Conservation (phyloP, 2,113 vertebrate genomes). For the Capreolus pygargus region DNA sequence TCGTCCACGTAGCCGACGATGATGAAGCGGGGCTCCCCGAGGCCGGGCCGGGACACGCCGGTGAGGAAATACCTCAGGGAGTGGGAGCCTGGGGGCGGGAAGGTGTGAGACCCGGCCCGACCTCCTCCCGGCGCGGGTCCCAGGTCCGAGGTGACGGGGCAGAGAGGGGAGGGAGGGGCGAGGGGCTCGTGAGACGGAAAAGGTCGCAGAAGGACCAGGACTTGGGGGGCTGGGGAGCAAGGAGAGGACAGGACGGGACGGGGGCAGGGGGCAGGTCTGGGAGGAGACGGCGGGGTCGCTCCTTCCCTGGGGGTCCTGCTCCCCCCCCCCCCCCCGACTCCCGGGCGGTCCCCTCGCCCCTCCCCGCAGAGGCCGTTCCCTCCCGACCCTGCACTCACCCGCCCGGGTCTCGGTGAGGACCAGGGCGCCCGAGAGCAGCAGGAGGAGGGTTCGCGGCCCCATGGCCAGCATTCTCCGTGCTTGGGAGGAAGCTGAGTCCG, state of each 20-base stretch:
- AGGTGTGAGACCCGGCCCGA: background rate
- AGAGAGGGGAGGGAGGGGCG: background rate
- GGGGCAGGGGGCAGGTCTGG: background rate
- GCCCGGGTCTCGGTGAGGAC: background rate
- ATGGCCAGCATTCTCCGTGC: accelerated
- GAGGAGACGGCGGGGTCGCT: accelerated
- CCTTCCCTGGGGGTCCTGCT: background rate
- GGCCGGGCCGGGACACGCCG: no score
- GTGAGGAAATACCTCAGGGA: no score
- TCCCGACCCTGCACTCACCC: background rate
- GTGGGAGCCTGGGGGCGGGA: no score
- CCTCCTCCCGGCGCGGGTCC: accelerated
- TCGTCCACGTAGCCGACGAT: no score
- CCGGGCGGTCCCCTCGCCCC: accelerated
- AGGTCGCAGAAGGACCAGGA: no score
- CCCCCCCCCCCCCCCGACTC: no score
- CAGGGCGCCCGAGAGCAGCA: background rate
- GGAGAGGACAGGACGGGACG: no score
- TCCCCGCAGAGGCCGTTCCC: background rate
- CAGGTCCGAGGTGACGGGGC: background rate
- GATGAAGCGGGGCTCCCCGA: no score
- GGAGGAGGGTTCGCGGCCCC: accelerated
- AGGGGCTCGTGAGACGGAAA: no score
- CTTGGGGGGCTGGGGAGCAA: no score
- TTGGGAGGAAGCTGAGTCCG: accelerated